phyloP scores from a whole-genome alignment of 2,113 vertebrate genomes.

The Anoura caudifer region DNA sequence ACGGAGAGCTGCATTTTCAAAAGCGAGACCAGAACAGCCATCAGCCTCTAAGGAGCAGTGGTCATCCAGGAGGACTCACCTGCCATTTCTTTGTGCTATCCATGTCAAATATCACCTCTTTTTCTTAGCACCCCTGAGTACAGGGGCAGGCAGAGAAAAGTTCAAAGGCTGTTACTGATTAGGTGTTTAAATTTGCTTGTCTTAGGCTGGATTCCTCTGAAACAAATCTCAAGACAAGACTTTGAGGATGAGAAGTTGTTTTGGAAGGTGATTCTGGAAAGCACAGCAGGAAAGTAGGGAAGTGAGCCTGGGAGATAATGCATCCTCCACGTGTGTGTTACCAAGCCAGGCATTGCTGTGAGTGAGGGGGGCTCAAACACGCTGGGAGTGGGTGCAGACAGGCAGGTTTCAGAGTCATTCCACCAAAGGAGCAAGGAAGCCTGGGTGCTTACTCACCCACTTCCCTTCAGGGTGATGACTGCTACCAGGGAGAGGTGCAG shows the following conservation, averaged over 20 bases:
- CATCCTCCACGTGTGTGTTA: not conserved
- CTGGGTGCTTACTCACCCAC: not conserved
- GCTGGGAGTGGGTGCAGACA: not conserved
- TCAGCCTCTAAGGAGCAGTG: not conserved
- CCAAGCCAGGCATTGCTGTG: not conserved
- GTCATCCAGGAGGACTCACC: not conserved
- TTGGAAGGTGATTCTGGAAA: not conserved
- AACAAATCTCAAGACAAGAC: not conserved
- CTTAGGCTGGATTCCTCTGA: not conserved
- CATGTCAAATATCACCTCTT: not conserved
- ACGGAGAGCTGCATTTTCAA: not conserved
- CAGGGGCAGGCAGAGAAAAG: not conserved
- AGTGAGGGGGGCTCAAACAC: not conserved
- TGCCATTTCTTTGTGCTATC: not conserved
- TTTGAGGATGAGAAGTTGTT: not conserved
- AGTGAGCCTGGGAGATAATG: not conserved
- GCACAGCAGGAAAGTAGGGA: not conserved
- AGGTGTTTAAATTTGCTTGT: not conserved
- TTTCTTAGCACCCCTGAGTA: not conserved
- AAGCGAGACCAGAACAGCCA: not conserved
- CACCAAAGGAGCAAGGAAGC: not conserved
- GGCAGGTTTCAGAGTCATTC: not conserved
- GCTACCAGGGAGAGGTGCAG: not conserved
- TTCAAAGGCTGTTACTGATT: not conserved
- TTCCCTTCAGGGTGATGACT: not conserved